Evolutionary conservation across 2,113 vertebrate genomes (phyloP), one percentile per base, ranked within the genome.

Genomic region (Phylloscopus trochilus): DNA sequence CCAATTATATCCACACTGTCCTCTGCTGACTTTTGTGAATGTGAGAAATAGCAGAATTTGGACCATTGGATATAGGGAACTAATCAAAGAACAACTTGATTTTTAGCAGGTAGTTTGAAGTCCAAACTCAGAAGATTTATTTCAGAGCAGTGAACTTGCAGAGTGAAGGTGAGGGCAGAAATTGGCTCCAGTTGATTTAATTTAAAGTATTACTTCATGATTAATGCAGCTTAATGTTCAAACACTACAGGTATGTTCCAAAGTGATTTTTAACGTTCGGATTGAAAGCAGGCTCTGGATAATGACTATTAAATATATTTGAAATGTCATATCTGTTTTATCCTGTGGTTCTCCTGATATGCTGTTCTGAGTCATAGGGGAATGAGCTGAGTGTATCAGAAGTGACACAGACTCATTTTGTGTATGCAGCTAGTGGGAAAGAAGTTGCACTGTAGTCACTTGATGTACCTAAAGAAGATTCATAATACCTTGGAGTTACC

Each of bases 291-390:
- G 90, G 92, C 87, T 95, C 88, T 95, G 88, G 93, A 90, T 90
- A 95, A 97, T 97, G 94, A 92, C 94, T 94, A 89, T 63, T 76
- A 97, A 92, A 62, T 87, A 86, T 72, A 92, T 94, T 83, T 87
- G 60, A 95, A 96, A 96, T 96, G 76, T 91, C 96, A 14, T 86
- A 84, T 97, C 93, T 95, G 44, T 95, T 96, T 92, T 95, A 83
- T 92, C 62, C 76, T 74, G 41, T 78, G 79, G 10, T 96, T 94
- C 93, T 89, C 55, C 52, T 91, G 35, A 89, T 95, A 46, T 43
- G 51, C 83, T 96, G 86, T 75, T 86, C 83, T 77, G 76, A 97
- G 89, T 96, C 84, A 93, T 35, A 96, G 56, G 90, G 79, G 88
- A 95, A 83, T 80, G 37, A 96, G 69, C 60, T 91, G 80, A 94